phyloP scores from a whole-genome alignment of 2,797 vertebrate genomes.

The Tragopan temminckii region DNA sequence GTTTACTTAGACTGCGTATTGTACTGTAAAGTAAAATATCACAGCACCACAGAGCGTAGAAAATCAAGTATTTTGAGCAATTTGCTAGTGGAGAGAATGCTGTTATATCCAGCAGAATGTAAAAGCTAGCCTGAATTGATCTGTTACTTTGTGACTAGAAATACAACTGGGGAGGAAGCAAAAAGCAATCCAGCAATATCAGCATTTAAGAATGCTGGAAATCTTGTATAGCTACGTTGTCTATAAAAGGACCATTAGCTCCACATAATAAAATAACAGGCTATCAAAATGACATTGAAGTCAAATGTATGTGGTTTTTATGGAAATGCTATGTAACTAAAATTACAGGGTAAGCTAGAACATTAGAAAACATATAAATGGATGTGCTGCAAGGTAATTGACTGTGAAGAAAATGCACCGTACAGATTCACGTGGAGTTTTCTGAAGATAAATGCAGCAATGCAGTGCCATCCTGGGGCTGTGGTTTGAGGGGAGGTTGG shows the following conservation, averaged over 20 bases:
- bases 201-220: not conserved
- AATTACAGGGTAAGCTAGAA: not conserved
- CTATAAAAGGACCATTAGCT: slow-evolving; percentile 1
- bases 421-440: not conserved
- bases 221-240: not conserved
- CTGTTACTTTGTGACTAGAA: slow-evolving; percentile 2
- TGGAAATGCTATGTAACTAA: not conserved
- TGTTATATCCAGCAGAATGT: not conserved
- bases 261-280: not conserved
- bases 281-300: not conserved
- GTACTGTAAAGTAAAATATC: not conserved
- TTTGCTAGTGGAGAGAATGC: not conserved
- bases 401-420: not conserved
- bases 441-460: not conserved
- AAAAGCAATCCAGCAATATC: not conserved
- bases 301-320: not conserved
- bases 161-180: not conserved
- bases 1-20: not conserved
- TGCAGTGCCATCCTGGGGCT: not conserved
- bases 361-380: not conserved
- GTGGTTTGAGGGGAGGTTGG: not conserved
- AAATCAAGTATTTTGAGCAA: not conserved
- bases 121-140: not conserved
- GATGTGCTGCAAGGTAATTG: not conserved
- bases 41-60: not conserved